These are phyloP conservation scores for Ceratina japonica DNA, from an alignment of 1,140 invertebrate genomes.

Conservation along the genomic window DNA sequence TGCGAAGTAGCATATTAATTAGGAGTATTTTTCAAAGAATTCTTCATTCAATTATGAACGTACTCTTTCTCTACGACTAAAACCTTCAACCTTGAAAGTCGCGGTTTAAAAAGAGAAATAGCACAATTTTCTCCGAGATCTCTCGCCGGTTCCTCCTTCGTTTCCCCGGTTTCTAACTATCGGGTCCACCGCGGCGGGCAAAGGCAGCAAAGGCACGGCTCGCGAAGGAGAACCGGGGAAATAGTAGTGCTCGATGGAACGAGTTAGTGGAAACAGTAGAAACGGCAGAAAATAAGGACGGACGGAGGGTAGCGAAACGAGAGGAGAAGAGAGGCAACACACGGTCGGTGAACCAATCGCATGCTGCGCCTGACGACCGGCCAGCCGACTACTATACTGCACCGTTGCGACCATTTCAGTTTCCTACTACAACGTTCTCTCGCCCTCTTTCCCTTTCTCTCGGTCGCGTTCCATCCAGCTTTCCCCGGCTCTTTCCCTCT, in stretches of 20 bases:
- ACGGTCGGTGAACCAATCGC: constrained; percentile 72
- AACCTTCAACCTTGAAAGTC: constrained; percentile 6
- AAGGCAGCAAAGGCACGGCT: constrained; percentile 23
- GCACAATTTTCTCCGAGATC: neutral
- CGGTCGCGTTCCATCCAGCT: constrained; percentile 3
- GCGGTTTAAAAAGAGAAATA: constrained; percentile 7
- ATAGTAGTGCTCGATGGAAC: constrained; percentile 37
- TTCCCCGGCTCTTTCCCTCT: constrained; percentile 27
- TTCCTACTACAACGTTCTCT: constrained; percentile 66
- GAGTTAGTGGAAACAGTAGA: constrained; percentile 50
- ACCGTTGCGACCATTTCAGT: constrained; percentile 75
- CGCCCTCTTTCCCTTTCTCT: constrained; percentile 52
- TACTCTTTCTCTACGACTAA: neutral
- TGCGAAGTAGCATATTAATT: neutral
- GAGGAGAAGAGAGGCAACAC: constrained; percentile 54
- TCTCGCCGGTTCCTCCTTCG: neutral
- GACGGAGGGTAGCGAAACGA: constrained; percentile 34
- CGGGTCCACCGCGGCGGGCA: neutral
- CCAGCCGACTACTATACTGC: constrained; percentile 71
- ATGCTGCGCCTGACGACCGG: constrained; percentile 71
- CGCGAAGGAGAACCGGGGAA: constrained; percentile 19
- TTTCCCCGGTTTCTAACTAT: neutral
- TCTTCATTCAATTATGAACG: too few relatives aligned
- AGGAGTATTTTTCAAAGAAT: neutral
- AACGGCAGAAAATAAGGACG: constrained; percentile 57